These are phyloP conservation scores for Cotesia glomerata DNA, from an alignment of 1,140 invertebrate genomes.

Conservation along the genomic window DNA sequence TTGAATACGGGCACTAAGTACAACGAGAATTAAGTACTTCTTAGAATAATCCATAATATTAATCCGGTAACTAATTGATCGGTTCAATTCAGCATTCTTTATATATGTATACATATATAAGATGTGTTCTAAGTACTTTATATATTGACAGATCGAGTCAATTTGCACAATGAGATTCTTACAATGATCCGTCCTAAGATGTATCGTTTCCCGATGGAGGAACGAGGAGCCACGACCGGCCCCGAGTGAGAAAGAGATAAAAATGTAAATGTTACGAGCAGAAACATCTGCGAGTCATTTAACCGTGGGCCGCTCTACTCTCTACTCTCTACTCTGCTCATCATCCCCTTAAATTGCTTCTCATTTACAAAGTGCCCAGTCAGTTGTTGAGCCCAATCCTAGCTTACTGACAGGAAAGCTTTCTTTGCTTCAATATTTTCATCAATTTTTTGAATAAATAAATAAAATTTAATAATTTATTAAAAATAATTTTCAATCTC, in stretches of 20 bases:
- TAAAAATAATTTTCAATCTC: too few species aligned
- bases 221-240: neutral
- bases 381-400: too few species aligned
- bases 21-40: neutral
- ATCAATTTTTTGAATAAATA: too few species aligned
- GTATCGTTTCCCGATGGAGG: neutral
- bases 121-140: too few species aligned
- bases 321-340: neutral
- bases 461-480: too few species aligned
- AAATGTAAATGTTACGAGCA: too few species aligned
- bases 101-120: too few species aligned
- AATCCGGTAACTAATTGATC: neutral
- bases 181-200: neutral
- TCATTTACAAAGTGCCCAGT: neutral
- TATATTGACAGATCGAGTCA: neutral
- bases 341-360: slow-evolving; percentile 20
- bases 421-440: too few species aligned
- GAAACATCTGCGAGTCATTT: slow-evolving; percentile 15
- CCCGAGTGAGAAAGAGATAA: too few species aligned
- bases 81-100: neutral
- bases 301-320: too few species aligned
- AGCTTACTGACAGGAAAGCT: too few species aligned
- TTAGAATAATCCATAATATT: neutral
- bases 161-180: slow-evolving; percentile 20
- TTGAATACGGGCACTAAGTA: neutral